Base-by-base conservation (phyloP, 64 coral and sea anemone genomes). In the Montipora foliosa region DNA sequence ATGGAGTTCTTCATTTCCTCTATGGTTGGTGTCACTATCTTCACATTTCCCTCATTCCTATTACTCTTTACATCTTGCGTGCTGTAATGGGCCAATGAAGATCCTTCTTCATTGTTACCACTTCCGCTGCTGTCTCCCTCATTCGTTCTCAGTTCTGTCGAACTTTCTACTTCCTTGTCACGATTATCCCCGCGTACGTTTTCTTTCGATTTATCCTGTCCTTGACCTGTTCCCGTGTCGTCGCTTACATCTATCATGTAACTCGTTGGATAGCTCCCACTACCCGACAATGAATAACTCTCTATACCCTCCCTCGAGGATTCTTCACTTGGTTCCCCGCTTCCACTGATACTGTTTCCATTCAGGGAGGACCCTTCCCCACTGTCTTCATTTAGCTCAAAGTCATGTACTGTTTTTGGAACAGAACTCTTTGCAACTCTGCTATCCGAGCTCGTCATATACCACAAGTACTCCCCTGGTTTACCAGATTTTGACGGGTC, bases 381-480 rank as follows among this genome's bases (percentile, higher is more conserved):
- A 69, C 62, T 72, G 45, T 85, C 44, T 49, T 70, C 82, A 49
- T 49, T 84, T 71, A 49, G 15, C 16, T 67, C 66, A 8, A 17
- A 85, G 19, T 4, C 44, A 9, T 69, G 82, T 49, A 62, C 17
- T 17, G 80, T 15, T 47, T 20, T 70, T n/a, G 64, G 44, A 48
- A 85, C 67, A 11, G 19, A 50, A 85, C 82, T 85, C 44, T 50
- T 85, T 50, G 64, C 82, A 49, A 85, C 44, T 49, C 17, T 22
- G 10, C 8, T 47, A 20, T 85, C 82, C 9, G 82, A 85, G 29
- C 60, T 62, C 67, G 62, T 85, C 9, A 49, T 49, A 14, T 85
- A 85, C 82, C 82, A 85, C 10, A 85, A 71, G 12, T 85, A 85
- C 4, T 85, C 82, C 44, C 82, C 82, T 22, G 62, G 82, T 85